Conservation (phyloP, 1,140 invertebrate species). For the Akabosia matsudoensis region DNA sequence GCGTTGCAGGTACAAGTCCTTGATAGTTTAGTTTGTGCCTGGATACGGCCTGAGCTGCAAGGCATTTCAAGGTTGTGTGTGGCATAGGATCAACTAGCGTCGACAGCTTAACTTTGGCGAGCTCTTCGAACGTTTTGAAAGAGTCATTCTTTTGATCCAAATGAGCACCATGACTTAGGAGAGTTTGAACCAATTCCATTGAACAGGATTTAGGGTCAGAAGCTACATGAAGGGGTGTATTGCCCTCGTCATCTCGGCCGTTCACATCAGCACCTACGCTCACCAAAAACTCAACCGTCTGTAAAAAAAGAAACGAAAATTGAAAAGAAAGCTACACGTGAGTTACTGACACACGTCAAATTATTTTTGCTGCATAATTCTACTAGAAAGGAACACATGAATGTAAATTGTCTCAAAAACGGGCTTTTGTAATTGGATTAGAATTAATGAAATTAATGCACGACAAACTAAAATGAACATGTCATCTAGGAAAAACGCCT, state of each 20-base stretch:
- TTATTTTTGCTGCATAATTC: background rate
- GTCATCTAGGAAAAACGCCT: no score
- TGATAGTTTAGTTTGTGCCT: constrained; percentile 62
- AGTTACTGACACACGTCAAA: background rate
- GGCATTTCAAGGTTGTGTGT: constrained; percentile 73
- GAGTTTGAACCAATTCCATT: constrained; percentile 61
- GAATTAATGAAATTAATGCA: background rate
- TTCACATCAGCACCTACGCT: constrained; percentile 78
- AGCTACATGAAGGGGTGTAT: constrained; percentile 77
- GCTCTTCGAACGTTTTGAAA: constrained; percentile 69
- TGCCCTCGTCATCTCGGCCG: constrained; percentile 69
- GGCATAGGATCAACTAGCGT: constrained; percentile 72
- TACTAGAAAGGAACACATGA: background rate
- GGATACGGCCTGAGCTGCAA: constrained; percentile 72
- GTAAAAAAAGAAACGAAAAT: constrained; percentile 28
- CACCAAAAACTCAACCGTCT: constrained; percentile 66
- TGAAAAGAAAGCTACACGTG: no score
- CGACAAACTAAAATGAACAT: no score
- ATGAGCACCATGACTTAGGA: constrained; percentile 77
- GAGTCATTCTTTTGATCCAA: constrained; percentile 78
- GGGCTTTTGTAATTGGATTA: background rate
- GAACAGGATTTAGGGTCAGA: constrained; percentile 60
- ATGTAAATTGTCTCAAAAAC: background rate
- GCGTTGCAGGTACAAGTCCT: constrained; percentile 59
- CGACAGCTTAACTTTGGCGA: constrained; percentile 63